These are phyloP conservation scores for Macaca nemestrina DNA, from an alignment of 2,113 vertebrate species.

Conservation along the genomic window DNA sequence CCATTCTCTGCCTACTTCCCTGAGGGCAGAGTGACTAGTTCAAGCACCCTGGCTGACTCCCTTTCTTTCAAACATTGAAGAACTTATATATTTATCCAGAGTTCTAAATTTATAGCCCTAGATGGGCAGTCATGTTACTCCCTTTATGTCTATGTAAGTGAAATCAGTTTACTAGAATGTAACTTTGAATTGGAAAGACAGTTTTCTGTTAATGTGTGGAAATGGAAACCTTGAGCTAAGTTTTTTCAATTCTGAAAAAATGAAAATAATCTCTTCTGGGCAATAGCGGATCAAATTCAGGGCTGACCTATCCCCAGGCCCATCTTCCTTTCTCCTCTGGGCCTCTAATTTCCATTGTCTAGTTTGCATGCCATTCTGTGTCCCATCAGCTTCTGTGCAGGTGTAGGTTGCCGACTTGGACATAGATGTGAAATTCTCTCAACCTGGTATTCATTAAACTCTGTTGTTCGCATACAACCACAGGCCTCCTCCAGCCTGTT, in stretches of 20 bases:
- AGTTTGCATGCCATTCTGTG: neutral
- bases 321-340: neutral
- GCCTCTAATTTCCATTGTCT: neutral
- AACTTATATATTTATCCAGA: neutral
- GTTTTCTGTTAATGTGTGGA: neutral
- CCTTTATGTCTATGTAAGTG: neutral
- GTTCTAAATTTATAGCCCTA: neutral
- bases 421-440: neutral
- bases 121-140: neutral
- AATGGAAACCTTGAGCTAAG: neutral
- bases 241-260: neutral
- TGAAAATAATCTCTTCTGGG: neutral
- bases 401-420: neutral
- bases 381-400: neutral
- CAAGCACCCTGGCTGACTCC: neutral
- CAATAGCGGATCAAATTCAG: neutral
- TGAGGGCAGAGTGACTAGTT: neutral
- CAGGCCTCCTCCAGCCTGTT: neutral
- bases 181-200: neutral
- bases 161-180: neutral
- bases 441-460: neutral
- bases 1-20: neutral
- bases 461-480: accelerated
- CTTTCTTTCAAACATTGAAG: neutral
- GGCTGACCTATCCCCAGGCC: neutral